Percentiles rank a stretch among this genome's conserved stretches.
Evolutionary conservation across 2,797 vertebrate species (phyloP).

Genomic region (Bovichtus diacanthus): DNA sequence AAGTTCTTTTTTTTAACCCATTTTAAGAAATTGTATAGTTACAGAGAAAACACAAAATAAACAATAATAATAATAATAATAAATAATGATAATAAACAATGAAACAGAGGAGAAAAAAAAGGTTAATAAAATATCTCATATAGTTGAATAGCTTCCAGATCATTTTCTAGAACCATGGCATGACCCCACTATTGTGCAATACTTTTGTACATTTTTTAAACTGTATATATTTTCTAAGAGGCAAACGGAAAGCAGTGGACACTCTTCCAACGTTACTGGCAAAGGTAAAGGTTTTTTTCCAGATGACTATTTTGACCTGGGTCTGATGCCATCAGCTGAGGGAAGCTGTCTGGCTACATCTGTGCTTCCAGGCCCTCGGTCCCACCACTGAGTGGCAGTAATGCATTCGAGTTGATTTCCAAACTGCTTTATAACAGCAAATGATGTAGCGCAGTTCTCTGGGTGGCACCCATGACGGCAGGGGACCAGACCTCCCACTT

Average conservation of each 20-base stretch:
- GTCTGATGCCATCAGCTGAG: slow-evolving; percentile 59
- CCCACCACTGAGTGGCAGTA: slow-evolving; percentile 70
- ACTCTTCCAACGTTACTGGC: slow-evolving; percentile 38
- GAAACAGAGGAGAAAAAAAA: too few species aligned
- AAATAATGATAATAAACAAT: too few species aligned
- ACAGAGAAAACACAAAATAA: too few species aligned
- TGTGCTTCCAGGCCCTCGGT: slow-evolving; percentile 56
- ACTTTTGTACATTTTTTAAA: slow-evolving; percentile 17
- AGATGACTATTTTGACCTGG: slow-evolving; percentile 50
- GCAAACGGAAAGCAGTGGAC: slow-evolving; percentile 12
- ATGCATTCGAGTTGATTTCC: slow-evolving; percentile 63
- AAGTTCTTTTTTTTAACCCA: too few species aligned
- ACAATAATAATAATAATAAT: too few species aligned
- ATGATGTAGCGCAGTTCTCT: slow-evolving; percentile 51
- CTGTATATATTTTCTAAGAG: not conserved
- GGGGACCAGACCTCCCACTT: slow-evolving; percentile 49
- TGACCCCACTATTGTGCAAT: not conserved
- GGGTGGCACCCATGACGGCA: slow-evolving; percentile 59
- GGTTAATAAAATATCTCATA: too few species aligned
- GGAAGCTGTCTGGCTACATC: slow-evolving; percentile 54
- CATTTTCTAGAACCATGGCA: too few species aligned
- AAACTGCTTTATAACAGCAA: slow-evolving; percentile 66
- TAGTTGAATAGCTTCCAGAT: not conserved
- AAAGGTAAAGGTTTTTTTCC: slow-evolving; percentile 21
- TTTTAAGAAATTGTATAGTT: too few species aligned